Evolutionary conservation across 2,797 vertebrate species (phyloP).

Genomic region (Buphagus erythrorhynchus): DNA sequence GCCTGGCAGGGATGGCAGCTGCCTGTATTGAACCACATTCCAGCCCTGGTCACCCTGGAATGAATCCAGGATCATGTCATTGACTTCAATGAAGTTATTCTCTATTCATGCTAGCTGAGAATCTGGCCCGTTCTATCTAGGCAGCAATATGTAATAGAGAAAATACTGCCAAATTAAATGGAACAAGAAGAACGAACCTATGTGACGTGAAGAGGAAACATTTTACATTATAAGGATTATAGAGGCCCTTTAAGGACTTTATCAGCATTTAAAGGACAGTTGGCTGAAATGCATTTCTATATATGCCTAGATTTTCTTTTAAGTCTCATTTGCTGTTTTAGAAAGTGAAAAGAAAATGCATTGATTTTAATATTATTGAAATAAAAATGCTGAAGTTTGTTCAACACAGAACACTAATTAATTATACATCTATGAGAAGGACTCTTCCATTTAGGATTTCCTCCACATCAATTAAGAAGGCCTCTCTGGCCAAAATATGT

Average conservation of each 20-base stretch:
- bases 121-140: not conserved
- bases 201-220: not conserved
- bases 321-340: not conserved
- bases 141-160: not conserved
- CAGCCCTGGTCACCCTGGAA: not conserved
- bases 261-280: not conserved
- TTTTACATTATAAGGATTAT: not conserved
- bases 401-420: not conserved
- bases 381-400: not conserved
- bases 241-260: not conserved
- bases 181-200: not conserved
- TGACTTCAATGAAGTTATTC: slow-evolving; percentile 18
- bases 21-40: slow-evolving; percentile 1
- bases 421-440: not conserved
- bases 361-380: not conserved
- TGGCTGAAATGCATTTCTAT: not conserved
- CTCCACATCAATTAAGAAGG: not conserved
- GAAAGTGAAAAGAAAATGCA: not conserved
- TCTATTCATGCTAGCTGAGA: slow-evolving; percentile 7
- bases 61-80: not conserved
- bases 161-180: not conserved
- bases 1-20: not conserved
- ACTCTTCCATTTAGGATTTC: not conserved
- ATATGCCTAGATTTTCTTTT: not conserved
- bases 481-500: not conserved